phyloP scores from a whole-genome alignment of 2,113 vertebrate species.

The Hemiprocne comata region DNA sequence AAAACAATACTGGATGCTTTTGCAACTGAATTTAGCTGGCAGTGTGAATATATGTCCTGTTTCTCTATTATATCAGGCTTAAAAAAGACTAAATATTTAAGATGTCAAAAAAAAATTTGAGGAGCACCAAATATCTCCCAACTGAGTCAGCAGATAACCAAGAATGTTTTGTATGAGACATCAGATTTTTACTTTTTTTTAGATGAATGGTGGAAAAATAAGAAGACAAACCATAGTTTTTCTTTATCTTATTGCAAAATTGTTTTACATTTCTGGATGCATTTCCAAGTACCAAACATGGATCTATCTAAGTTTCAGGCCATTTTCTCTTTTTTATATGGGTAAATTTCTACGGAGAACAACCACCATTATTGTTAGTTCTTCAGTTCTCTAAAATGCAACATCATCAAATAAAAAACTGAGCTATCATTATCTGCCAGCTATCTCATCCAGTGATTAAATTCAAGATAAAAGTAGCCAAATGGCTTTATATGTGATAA shows the following conservation, averaged over 20 bases:
- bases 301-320: background rate
- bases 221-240: background rate
- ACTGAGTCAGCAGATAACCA: background rate
- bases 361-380: background rate
- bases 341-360: background rate
- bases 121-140: background rate
- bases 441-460: background rate
- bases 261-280: background rate
- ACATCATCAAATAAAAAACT: background rate
- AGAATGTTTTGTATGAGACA: accelerated
- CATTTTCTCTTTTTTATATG: background rate
- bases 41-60: background rate
- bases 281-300: background rate
- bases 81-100: background rate
- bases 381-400: background rate
- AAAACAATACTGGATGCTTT: background rate
- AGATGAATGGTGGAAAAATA: background rate
- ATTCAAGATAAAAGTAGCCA: slow-evolving; percentile 16
- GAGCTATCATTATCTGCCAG: background rate
- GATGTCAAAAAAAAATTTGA: background rate
- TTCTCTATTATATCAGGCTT: background rate
- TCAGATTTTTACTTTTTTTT: background rate
- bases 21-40: background rate
- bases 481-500: background rate
- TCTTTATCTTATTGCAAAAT: background rate